Evolutionary conservation across 2,113 vertebrate species (phyloP).

Genomic region (Odocoileus virginianus): DNA sequence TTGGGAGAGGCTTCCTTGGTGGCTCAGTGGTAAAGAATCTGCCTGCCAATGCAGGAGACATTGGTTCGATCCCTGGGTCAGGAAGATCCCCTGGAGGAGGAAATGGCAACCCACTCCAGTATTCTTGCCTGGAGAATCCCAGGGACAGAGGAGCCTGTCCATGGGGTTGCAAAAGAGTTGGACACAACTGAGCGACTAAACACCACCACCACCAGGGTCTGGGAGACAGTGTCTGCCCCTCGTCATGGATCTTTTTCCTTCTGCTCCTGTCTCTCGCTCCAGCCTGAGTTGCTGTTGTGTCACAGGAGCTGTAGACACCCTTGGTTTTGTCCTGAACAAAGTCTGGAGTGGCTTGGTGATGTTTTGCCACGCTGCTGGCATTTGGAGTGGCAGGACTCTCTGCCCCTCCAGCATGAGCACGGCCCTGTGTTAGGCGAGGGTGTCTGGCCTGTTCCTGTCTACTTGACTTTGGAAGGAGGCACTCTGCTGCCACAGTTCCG

Average conservation of each 20-base stretch:
- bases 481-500: neutral
- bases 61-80: neutral
- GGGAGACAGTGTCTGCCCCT: neutral
- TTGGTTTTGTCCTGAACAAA: neutral
- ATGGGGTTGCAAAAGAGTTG: neutral
- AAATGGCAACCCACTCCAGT: neutral
- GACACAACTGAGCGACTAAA: neutral
- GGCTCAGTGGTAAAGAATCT: neutral
- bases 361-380: rapidly evolving
- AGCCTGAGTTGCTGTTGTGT: neutral
- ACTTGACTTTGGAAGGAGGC: neutral
- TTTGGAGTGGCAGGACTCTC: neutral
- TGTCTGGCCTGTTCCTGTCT: neutral
- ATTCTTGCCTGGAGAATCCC: neutral
- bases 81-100: neutral
- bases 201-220: neutral
- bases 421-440: neutral
- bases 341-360: neutral
- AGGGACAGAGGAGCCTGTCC: neutral
- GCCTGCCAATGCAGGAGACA: neutral
- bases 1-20: neutral
- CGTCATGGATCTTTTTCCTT: rapidly evolving
- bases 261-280: neutral
- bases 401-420: neutral
- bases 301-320: rapidly evolving